Base-by-base conservation (phyloP, 1,140 invertebrate genomes). In the Capitella teleta region DNA sequence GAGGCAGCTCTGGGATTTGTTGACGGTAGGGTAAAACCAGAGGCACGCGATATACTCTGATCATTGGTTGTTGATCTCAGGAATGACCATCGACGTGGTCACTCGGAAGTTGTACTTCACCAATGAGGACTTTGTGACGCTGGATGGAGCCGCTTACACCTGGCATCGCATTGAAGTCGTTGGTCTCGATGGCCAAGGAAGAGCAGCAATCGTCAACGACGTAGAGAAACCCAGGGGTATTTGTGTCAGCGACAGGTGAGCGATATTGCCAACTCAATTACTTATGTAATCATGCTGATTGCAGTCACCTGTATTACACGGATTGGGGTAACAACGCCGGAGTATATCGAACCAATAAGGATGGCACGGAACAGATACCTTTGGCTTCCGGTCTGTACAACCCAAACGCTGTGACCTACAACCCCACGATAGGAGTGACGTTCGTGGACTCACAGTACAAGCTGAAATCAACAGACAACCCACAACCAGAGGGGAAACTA, bases 91-190 rank as follows among this genome's bases (percentile, higher is more conserved):
- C 23, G 61, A 63, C 54, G 57, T 53, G 55, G 43, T 52, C 19
- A 52, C 52, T 5, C 28, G 56, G 10, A 45, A 45, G 26, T 32
- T 47, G 3, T 47, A 47, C 46, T 47, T 47, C 32, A 47, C 46
- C 12, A 47, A 47, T 32, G 25, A 19, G 0, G 46, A 36, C 46
- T n/a, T 19, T 16, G 46, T 47, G 18, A 34, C 32, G 3, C 21
- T 57, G 19, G 60, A 61, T 40, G 56, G 58, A 3, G 52, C 55
- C 6, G 52, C 53, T 12, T 62, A 59, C 50, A 43, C 54, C 3
- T 62, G 59, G 56, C 61, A 60, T 30, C 52, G 55, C 3, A 51
- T 63, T 19, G 60, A 63, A 41, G 55, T 60, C 46, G 55, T 63
- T 28, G 52, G 54, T 21, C 41, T 61, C 16, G 52, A 60, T 28